Percentiles rank a stretch among this genome's conserved stretches.
Conservation (phyloP, 2,797 vertebrate genomes). For the Karalla daura region DNA sequence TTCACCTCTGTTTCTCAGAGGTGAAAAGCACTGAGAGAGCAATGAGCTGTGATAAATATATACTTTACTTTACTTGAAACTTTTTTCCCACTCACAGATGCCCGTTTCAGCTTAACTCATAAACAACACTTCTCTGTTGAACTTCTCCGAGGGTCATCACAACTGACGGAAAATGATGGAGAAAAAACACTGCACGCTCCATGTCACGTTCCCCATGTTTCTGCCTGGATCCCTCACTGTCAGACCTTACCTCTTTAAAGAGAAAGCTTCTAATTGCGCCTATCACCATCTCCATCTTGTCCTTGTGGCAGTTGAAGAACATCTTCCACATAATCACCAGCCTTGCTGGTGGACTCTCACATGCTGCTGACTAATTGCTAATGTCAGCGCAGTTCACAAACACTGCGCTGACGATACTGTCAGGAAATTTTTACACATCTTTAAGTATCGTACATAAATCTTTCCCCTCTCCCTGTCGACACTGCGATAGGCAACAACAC, state of each 20-base stretch:
- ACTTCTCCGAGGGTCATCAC: slow-evolving; percentile 57
- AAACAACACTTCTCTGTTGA: slow-evolving; percentile 54
- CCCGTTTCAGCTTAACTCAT: slow-evolving; percentile 51
- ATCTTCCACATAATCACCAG: too few relatives aligned
- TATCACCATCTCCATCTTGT: background rate
- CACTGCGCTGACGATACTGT: too few relatives aligned
- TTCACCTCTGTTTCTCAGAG: slow-evolving; percentile 28
- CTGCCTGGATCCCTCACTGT: background rate
- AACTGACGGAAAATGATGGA: slow-evolving; percentile 49
- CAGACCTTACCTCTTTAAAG: background rate
- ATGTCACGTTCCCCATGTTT: slow-evolving; percentile 5
- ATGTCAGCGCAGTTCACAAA: too few relatives aligned
- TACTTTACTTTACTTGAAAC: slow-evolving; percentile 43
- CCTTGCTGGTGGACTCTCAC: too few relatives aligned
- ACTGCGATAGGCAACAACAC: too few relatives aligned
- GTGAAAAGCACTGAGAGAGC: slow-evolving; percentile 41
- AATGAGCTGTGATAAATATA: slow-evolving; percentile 49
- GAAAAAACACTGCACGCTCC: slow-evolving; percentile 15
- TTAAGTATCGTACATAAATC: too few relatives aligned
- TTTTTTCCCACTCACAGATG: slow-evolving; percentile 40
- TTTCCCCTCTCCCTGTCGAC: too few relatives aligned
- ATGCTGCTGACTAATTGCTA: too few relatives aligned
- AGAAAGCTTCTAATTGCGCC: slow-evolving; percentile 10
- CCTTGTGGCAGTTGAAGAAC: background rate
- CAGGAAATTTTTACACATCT: too few relatives aligned